Evolutionary conservation across 2,113 vertebrate genomes (phyloP).

Genomic region (Nothocercus nigrocapillus): DNA sequence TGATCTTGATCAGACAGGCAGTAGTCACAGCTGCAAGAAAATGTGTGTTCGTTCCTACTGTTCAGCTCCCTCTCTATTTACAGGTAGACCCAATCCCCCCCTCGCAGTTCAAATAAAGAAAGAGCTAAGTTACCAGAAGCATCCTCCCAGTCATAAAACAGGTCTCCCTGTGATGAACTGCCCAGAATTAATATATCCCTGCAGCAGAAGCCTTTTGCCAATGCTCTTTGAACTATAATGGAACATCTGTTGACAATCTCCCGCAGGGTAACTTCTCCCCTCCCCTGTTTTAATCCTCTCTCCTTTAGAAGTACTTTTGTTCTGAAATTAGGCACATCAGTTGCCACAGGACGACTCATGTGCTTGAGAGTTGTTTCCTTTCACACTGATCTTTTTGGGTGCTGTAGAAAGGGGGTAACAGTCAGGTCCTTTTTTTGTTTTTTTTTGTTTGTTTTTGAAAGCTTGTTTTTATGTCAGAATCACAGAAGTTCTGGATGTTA

Average conservation of each 20-base stretch:
- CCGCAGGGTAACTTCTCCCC: constrained; percentile 52
- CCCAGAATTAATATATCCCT: constrained; percentile 62
- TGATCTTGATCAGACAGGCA: constrained; percentile 21
- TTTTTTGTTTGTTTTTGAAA: not conserved
- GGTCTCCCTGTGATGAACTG: constrained; percentile 56
- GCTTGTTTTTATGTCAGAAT: not conserved
- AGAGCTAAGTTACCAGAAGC: constrained; percentile 22
- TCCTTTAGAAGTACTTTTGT: constrained; percentile 34
- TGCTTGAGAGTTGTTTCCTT: not conserved
- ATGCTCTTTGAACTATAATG: constrained; percentile 66
- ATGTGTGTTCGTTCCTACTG: not conserved
- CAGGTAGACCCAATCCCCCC: constrained; percentile 29
- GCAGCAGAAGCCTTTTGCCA: constrained; percentile 55
- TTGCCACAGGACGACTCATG: not conserved
- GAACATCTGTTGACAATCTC: constrained; percentile 72
- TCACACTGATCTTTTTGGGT: not conserved
- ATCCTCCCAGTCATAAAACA: constrained; percentile 58
- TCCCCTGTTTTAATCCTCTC: constrained; percentile 44
- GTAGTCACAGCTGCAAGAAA: constrained; percentile 29
- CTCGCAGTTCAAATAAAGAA: constrained; percentile 38
- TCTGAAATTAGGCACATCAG: constrained; percentile 33
- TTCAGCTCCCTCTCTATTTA: constrained; percentile 11
- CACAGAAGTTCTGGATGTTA: not conserved
- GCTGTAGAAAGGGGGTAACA: not conserved
- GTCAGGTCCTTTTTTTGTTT: not conserved